These are phyloP conservation scores for silkworm (Bombyx mori) DNA, from an alignment of 1,140 invertebrate species.

Conservation along the genomic window ASM3026992v2 NC_085112.1:13100001-13100500, in stretches of 20 bases:
- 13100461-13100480: constrained; percentile 32
- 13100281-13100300: background rate
- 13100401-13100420: constrained; percentile 28
- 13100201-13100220: background rate
- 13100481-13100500: constrained; percentile 22
- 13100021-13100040: too few species aligned
- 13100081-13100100: too few species aligned
- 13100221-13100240: background rate
- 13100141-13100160: too few species aligned
- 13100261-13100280: background rate
- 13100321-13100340: background rate
- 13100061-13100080: too few species aligned
- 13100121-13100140: too few species aligned
- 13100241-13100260: background rate
- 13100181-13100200: too few species aligned
- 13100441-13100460: constrained; percentile 39
- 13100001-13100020: too few species aligned
- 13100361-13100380: background rate
- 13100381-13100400: constrained; percentile 1
- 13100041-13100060: too few species aligned
- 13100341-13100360: background rate
- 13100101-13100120: too few species aligned
- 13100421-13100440: constrained; percentile 47
- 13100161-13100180: too few species aligned
- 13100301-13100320: background rate